These are phyloP conservation scores for Carollia perspicillata DNA, from an alignment of 2,113 vertebrate genomes.

Conservation along the genomic window DNA sequence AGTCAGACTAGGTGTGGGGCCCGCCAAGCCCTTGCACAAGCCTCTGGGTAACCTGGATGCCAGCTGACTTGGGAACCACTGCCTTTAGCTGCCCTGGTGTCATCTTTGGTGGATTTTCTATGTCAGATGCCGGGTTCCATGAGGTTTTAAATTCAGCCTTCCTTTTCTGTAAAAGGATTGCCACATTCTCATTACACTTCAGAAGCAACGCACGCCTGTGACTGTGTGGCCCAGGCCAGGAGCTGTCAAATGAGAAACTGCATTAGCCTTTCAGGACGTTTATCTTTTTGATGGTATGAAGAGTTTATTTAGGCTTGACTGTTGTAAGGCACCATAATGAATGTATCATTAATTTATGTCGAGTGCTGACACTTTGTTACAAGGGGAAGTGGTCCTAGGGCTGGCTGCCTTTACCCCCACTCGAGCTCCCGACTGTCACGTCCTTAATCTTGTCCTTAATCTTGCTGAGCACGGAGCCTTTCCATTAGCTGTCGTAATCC, in stretches of 20 bases:
- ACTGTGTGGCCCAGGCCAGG: background rate
- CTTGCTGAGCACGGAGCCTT: background rate
- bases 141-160: background rate
- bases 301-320: slow-evolving; percentile 58
- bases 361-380: background rate
- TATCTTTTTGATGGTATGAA: background rate
- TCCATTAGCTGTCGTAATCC: background rate
- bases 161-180: slow-evolving; percentile 56
- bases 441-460: background rate
- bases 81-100: background rate
- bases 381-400: background rate
- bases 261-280: background rate
- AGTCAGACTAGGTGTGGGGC: background rate
- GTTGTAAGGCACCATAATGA: slow-evolving; percentile 53
- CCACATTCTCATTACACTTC: background rate
- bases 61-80: background rate
- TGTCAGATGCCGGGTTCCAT: slow-evolving; percentile 2
- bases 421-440: background rate
- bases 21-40: background rate
- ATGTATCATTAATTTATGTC: slow-evolving; percentile 60
- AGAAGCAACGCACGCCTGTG: background rate
- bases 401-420: background rate
- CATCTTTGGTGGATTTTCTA: background rate
- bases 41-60: background rate
- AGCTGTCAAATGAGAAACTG: background rate